These are phyloP conservation scores for Antrozous pallidus DNA, from an alignment of 2,797 vertebrate species.

Conservation along the genomic window DNA sequence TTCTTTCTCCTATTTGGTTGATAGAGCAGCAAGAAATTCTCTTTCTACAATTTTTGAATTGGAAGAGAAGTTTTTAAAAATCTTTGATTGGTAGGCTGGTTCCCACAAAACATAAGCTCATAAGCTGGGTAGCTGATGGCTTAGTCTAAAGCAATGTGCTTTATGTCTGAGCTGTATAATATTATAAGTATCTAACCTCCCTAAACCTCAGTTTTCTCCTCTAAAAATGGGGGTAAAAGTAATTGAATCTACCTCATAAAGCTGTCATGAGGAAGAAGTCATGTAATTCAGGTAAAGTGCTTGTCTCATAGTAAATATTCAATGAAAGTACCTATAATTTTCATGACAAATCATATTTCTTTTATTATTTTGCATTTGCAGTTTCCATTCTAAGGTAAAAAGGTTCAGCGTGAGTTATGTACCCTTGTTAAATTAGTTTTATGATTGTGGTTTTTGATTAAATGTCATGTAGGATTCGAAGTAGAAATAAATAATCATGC, in stretches of 20 bases:
- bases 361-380: slow-evolving; percentile 44
- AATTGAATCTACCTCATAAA: neutral
- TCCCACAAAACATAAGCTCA: neutral
- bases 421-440: slow-evolving; percentile 74
- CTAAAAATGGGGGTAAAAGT: slow-evolving; percentile 18
- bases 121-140: neutral
- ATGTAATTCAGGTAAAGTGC: neutral
- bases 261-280: neutral
- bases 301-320: slow-evolving; percentile 26
- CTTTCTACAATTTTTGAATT: neutral
- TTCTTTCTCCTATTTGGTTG: neutral
- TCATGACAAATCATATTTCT: neutral
- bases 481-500: slow-evolving; percentile 72
- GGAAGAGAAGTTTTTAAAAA: neutral
- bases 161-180: neutral
- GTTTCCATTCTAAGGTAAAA: slow-evolving; percentile 59
- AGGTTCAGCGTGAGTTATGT: slow-evolving; percentile 60
- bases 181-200: neutral
- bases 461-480: slow-evolving; percentile 74
- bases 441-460: slow-evolving; percentile 75
- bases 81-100: neutral
- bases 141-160: neutral
- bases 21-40: neutral
- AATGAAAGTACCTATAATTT: slow-evolving; percentile 22
- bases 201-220: slow-evolving; percentile 16